Base-by-base conservation (phyloP, 2,888 invertebrate species). In the Euzetes globulus region DNA sequence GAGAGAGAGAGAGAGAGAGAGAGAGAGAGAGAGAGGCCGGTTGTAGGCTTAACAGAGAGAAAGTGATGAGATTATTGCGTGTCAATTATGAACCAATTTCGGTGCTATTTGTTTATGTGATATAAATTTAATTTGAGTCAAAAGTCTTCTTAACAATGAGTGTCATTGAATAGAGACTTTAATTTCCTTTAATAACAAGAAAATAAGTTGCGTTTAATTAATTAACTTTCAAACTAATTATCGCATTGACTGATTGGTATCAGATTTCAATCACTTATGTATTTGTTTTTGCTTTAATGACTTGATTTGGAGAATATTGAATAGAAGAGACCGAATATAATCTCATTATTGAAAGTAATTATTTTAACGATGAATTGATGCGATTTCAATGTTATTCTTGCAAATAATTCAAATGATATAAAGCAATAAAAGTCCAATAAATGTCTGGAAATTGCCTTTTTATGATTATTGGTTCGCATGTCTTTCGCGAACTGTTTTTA, bases 401-500 rank as follows among this genome's bases (percentile, higher is more conserved):
- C n/a, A 29, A 68, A 68, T 68, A 37, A 41, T 68, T 68, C 22
- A 9, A 27, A 33, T 68, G 68, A 68, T 41, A 41, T 37, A 68
- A 45, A 37, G 41, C 41, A 41, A 19, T 37, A 41, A 41, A 68
- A n/a, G 7, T 19, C n/a, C 37, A 68, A 68, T 19, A 33, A 29
- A n/a, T 22, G 17, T 68, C 17, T 41, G 19, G 37, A n/a, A 37
- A 68, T 41, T 41, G 68, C 33, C n/a, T 68, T 68, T 68, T 68
- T 68, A 68, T 41, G 22, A 68, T 22, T 19, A 41, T 41, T 41
- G 22, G 68, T 63, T 60, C 37, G 68, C 68, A 68, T 68, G 63
- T 63, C 63, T 58, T 50, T 55, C 25, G 2, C 25, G 55, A 13
- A 22, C 33, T 63, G 33, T 68, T 37, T 68, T 68, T 37, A 41